phyloP scores from a whole-genome alignment of 1,140 invertebrate species.

The Theocolax elegans region DNA sequence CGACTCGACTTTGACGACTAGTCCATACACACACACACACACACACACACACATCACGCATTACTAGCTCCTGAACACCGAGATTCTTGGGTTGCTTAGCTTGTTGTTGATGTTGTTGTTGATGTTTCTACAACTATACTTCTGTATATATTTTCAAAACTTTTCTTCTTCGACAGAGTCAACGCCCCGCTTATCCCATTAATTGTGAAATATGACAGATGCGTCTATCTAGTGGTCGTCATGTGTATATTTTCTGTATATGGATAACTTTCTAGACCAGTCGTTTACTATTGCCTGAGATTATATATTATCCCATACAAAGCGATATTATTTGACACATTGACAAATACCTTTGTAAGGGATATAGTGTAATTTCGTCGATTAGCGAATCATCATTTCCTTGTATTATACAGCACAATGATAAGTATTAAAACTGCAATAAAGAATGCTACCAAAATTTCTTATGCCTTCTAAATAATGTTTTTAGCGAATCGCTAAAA shows the following conservation, averaged over 20 bases:
- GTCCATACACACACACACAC: not conserved
- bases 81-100: too few relatives aligned
- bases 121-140: too few relatives aligned
- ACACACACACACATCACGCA: not conserved
- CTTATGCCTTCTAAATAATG: too few relatives aligned
- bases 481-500: too few relatives aligned
- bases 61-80: too few relatives aligned
- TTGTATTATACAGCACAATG: too few relatives aligned
- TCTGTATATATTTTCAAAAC: constrained; percentile 18
- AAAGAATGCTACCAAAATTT: too few relatives aligned
- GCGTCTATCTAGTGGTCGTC: not conserved
- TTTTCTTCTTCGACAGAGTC: constrained; percentile 9
- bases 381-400: too few relatives aligned
- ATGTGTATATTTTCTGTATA: too few relatives aligned
- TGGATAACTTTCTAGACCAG: not conserved
- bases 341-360: constrained; percentile 34
- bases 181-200: constrained; percentile 6
- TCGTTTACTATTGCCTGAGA: not conserved
- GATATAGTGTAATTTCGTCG: too few relatives aligned
- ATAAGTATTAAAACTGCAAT: too few relatives aligned
- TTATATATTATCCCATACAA: not conserved
- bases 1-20: not conserved
- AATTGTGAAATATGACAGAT: constrained; percentile 35
- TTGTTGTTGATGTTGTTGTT: not conserved
- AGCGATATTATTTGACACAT: constrained; percentile 11